Evolutionary conservation across 2,888 invertebrate species (phyloP).

Genomic region (Theristus sp.): DNA sequence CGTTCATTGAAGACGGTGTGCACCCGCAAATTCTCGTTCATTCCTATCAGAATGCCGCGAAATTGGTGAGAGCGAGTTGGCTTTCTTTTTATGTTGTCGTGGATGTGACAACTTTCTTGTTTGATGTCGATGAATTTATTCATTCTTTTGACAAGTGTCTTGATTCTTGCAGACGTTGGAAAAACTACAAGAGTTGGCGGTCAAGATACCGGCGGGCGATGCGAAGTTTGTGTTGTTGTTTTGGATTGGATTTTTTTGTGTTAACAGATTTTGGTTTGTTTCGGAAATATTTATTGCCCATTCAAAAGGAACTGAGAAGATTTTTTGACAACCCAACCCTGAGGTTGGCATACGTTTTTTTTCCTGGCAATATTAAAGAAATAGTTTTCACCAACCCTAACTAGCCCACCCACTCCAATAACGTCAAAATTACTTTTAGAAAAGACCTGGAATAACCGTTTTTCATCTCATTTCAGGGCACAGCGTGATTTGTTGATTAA

Average conservation of each 20-base stretch:
- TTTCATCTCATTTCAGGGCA: too few species aligned
- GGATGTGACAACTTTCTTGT: neutral
- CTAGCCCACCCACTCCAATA: too few species aligned
- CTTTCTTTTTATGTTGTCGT: neutral
- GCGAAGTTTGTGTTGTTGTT: slow-evolving; percentile 6
- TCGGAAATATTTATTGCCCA: too few species aligned
- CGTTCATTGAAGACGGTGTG: slow-evolving; percentile 82
- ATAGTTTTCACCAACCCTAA: too few species aligned
- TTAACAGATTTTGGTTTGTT: too few species aligned
- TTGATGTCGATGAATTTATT: neutral
- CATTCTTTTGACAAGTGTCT: neutral
- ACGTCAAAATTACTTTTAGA: too few species aligned
- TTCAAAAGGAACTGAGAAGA: too few species aligned
- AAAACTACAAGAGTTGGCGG: slow-evolving; percentile 60
- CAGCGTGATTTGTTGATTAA: slow-evolving; percentile 39
- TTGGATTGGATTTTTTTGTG: neutral
- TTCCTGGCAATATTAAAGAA: too few species aligned
- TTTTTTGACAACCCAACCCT: too few species aligned
- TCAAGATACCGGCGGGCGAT: slow-evolving; percentile 34
- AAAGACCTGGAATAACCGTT: too few species aligned
- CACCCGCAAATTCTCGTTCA: slow-evolving; percentile 82
- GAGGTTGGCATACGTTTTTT: too few species aligned
- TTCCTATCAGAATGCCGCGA: slow-evolving; percentile 64
- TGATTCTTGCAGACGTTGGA: slow-evolving; percentile 44
- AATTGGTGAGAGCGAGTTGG: slow-evolving; percentile 35